A percentile compares a stretch with the other conserved stretches of the same genome.
Evolutionary conservation across 2,888 invertebrate species (phyloP).

Genomic region (Selenia dentaria): DNA sequence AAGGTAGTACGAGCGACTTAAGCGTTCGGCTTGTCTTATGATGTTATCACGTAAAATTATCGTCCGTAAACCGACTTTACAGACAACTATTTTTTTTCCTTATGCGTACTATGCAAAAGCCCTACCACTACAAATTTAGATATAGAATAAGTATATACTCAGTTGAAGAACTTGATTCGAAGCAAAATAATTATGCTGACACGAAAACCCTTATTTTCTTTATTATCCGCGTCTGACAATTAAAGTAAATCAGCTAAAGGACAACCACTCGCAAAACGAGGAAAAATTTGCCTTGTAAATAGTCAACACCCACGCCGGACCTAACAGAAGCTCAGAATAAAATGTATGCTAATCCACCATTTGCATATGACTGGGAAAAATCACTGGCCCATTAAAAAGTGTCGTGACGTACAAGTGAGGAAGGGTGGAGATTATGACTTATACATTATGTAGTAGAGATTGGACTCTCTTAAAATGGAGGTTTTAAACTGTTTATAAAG

Average conservation of each 20-base stretch:
- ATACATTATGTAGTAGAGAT: conserved; percentile 10
- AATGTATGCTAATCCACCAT: conserved; percentile 73
- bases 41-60: no score
- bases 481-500: no score
- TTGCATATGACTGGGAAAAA: conserved; percentile 77
- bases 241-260: conserved; percentile 20
- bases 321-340: conserved; percentile 54
- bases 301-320: conserved; percentile 51
- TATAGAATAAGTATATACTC: no score
- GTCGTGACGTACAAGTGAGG: conserved; percentile 51
- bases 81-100: no score
- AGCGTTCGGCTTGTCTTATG: no score
- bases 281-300: conserved; percentile 55
- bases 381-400: conserved; percentile 72
- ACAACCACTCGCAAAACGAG: conserved; percentile 24
- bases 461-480: conserved; percentile 1
- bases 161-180: background rate
- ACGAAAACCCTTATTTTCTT: conserved; percentile 4
- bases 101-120: no score
- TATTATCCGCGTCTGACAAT: conserved; percentile 13
- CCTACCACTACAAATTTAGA: no score
- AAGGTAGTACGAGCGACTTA: no score
- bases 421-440: conserved; percentile 50
- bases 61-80: no score
- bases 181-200: conserved; percentile 7